phyloP scores from a whole-genome alignment of 2,888 invertebrate genomes.

The Prostheceraeus crozeri region DNA sequence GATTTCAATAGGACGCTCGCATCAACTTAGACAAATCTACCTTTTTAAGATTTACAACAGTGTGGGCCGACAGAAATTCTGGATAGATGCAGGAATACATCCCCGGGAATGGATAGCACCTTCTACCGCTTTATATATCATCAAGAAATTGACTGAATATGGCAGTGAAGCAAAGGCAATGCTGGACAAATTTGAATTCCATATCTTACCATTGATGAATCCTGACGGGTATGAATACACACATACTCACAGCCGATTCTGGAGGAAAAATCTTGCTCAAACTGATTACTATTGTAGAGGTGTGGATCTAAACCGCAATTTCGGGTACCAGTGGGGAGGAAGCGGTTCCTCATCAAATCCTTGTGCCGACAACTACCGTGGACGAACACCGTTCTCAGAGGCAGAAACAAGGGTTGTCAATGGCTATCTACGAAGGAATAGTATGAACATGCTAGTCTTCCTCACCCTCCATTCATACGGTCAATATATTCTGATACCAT shows the following conservation, averaged over 20 bases:
- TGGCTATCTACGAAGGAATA: neutral
- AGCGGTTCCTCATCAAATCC: slow-evolving; percentile 23
- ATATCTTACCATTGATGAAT: slow-evolving; percentile 28
- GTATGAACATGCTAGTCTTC: slow-evolving; percentile 6
- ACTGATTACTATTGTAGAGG: slow-evolving; percentile 21
- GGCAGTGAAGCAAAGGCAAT: too few relatives aligned
- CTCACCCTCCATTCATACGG: slow-evolving; percentile 38
- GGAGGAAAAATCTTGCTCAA: slow-evolving; percentile 31
- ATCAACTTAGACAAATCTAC: too few relatives aligned
- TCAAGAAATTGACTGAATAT: too few relatives aligned
- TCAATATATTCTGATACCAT: slow-evolving; percentile 33
- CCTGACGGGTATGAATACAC: slow-evolving; percentile 35
- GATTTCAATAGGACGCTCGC: too few relatives aligned
- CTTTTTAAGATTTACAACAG: too few relatives aligned
- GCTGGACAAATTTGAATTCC: too few relatives aligned
- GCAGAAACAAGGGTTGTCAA: slow-evolving; percentile 28
- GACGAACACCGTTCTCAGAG: slow-evolving; percentile 14
- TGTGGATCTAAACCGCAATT: slow-evolving; percentile 35
- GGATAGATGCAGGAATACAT: slow-evolving; percentile 30
- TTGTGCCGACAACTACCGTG: slow-evolving; percentile 29
- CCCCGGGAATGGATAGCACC: slow-evolving; percentile 21
- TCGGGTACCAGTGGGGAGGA: slow-evolving; percentile 31
- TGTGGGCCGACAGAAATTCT: too few relatives aligned
- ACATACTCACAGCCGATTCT: slow-evolving; percentile 23
- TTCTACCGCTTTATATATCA: slow-evolving; percentile 9